Conservation (phyloP, 2,113 vertebrate genomes). For the Crotalus tigris region DNA sequence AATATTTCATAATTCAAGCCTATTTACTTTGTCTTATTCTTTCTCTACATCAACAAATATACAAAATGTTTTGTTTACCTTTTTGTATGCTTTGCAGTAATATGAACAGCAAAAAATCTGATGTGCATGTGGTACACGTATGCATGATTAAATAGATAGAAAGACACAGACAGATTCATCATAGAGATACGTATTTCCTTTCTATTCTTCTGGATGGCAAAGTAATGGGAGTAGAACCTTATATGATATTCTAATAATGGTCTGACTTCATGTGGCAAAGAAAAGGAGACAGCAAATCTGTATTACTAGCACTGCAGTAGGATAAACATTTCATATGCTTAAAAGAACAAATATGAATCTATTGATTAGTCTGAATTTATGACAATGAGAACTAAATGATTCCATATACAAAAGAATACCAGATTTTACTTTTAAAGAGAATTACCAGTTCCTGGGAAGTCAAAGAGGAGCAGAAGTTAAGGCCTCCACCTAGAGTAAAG, state of each 20-base stretch:
- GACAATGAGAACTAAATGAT: background rate
- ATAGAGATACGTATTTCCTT: background rate
- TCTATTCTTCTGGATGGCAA: background rate
- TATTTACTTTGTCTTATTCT: background rate
- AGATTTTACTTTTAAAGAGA: background rate
- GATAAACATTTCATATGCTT: background rate
- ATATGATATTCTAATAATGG: background rate
- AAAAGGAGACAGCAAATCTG: background rate
- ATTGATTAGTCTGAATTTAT: background rate
- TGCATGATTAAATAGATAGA: background rate
- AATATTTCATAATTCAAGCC: background rate
- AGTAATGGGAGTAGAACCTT: background rate
- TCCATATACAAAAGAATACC: background rate
- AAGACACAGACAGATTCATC: background rate
- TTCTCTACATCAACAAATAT: background rate
- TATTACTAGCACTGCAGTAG: background rate
- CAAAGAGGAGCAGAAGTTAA: background rate
- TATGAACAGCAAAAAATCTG: background rate
- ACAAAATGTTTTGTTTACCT: background rate
- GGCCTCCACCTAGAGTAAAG: background rate
- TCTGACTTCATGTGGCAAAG: background rate
- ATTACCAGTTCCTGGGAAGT: background rate
- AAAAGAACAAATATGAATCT: background rate
- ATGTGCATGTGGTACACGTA: background rate
- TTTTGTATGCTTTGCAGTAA: background rate